Base-by-base conservation (phyloP, 2,888 invertebrate species). In the Nephrocerus scutellatus region DNA sequence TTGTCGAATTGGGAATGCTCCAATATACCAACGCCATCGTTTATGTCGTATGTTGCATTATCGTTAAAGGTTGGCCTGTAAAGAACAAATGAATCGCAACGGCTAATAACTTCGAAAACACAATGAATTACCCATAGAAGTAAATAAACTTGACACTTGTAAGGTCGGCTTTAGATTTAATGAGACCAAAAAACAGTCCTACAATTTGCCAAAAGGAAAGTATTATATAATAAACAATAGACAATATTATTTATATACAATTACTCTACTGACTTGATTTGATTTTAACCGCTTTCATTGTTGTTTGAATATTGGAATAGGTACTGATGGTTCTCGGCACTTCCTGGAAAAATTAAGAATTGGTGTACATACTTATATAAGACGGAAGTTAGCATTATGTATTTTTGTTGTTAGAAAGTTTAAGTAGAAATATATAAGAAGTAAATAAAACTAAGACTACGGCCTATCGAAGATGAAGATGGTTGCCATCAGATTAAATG, bases 151-250 rank as follows among this genome's bases (percentile, higher is more conserved):
- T 73, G 32, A 70, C 68, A 42, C 66, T 55, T 9, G 70, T 69
- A 3, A 75, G 58, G 28, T 76, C 63, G 2, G 68, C 66, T 36
- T 48, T 60, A 1, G 74, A 67, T 47, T 72, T 71, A 24, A 58
- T 66, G 22, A 76, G 62, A 2, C 74, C 75, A 36, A 75, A 59
- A 39, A 75, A 71, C 41, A 63, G 38, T 48, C 63, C 65, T 65
- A 19, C 22, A 44, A 50, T 28, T 8, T n/a, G n/a, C n/a, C n/a
- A 25, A 31, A 19, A 33, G 1, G 14, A n/a, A 8, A 23, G 23
- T 26, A 26, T 14, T 21, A 13, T 14, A 18, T 21, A 19, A n/a
- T 31, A 5, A 4, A 25, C 5, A 36, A 8, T 19, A 10, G 5
- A 15, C 6, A 5, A 15, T 12, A 8, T 1, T n/a, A n/a, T n/a